Conservation (phyloP, 2,113 vertebrate species). For the Fregata magnificens region DNA sequence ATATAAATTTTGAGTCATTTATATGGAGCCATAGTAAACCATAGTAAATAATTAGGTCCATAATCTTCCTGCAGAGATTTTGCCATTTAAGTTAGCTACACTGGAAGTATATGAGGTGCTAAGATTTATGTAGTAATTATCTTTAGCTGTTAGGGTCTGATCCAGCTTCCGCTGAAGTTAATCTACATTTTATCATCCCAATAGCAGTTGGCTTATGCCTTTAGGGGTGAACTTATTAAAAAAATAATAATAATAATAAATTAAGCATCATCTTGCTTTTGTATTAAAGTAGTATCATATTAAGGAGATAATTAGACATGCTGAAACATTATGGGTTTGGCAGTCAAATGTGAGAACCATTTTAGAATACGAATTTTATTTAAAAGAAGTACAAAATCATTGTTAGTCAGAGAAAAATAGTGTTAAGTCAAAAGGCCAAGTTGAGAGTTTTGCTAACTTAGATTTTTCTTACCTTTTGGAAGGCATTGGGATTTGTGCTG, state of each 20-base stretch:
- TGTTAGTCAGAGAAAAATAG: not conserved
- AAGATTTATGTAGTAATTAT: constrained; percentile 2
- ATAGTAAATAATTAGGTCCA: not conserved
- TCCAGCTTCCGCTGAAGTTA: not conserved
- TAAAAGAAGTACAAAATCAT: not conserved
- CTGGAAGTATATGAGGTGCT: not conserved
- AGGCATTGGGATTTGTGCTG: not conserved
- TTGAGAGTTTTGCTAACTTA: not conserved
- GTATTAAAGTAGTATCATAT: not conserved
- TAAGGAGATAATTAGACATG: not conserved
- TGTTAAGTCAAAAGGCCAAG: not conserved
- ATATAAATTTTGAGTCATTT: not conserved
- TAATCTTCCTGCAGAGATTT: not conserved
- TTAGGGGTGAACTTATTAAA: not conserved
- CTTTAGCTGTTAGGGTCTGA: not conserved
- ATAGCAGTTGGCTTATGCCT: not conserved
- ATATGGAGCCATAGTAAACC: not conserved
- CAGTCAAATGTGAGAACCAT: not conserved
- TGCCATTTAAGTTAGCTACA: not conserved
- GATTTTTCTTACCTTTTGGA: not conserved
- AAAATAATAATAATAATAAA: not conserved
- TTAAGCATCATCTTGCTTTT: not conserved
- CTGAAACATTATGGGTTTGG: not conserved
- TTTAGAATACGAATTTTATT: not conserved
- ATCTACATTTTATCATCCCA: not conserved